Evolutionary conservation across 1,140 invertebrate species (phyloP).

Genomic region (Rhopalosiphum maidis): DNA sequence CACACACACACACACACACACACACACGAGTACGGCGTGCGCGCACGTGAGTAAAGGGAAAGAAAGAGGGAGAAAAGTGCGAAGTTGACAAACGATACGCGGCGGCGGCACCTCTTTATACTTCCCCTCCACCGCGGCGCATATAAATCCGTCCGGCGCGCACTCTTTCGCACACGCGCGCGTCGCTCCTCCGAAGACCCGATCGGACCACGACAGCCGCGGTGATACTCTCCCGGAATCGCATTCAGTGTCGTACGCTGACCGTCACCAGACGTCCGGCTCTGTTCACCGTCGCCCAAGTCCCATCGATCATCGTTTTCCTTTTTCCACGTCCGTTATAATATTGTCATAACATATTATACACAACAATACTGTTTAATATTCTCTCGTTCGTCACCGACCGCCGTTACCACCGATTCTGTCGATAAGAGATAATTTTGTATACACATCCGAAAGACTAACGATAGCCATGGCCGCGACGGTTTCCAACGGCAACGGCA

Average conservation of each 20-base stretch:
- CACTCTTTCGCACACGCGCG: constrained; percentile 33
- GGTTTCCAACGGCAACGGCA: constrained; percentile 29
- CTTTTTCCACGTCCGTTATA: not conserved
- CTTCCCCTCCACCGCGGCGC: not conserved
- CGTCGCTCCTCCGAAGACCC: not conserved
- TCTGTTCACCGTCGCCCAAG: no score
- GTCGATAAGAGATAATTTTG: not conserved
- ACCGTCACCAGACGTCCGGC: constrained; percentile 10
- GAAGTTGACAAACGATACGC: not conserved
- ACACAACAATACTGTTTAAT: not conserved
- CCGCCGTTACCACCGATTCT: not conserved
- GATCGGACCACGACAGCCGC: not conserved
- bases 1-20: no score
- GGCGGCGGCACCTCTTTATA: not conserved
- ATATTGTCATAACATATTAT: not conserved
- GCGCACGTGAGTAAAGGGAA: not conserved
- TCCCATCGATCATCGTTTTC: not conserved
- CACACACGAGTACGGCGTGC: not conserved
- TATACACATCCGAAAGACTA: not conserved
- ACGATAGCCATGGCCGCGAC: not conserved
- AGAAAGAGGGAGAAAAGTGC: not conserved
- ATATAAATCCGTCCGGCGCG: constrained; percentile 36
- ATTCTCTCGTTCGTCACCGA: not conserved
- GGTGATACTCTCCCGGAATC: not conserved
- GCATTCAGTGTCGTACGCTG: constrained; percentile 14